Conservation (phyloP, 2,113 vertebrate species). For the Cisticola juncidis region DNA sequence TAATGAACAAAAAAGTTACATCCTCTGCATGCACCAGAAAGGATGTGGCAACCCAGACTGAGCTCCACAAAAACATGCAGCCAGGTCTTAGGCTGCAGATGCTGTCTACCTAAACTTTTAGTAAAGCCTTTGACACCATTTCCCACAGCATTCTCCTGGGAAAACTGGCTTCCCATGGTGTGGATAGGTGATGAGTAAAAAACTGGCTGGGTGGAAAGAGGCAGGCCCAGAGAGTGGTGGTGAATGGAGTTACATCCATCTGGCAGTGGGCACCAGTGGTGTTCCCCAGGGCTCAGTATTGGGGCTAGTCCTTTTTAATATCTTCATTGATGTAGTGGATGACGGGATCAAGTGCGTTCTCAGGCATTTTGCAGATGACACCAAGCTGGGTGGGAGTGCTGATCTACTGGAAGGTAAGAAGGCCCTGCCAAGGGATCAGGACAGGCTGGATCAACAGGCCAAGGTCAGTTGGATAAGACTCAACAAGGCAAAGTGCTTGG, state of each 20-base stretch:
- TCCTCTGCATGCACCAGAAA: not conserved
- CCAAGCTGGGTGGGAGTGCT: not conserved
- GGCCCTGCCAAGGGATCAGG: not conserved
- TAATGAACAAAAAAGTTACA: not conserved
- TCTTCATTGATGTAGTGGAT: accelerated
- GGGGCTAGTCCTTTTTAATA: not conserved
- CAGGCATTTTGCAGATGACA: not conserved
- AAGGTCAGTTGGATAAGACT: not conserved
- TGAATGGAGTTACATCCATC: not conserved
- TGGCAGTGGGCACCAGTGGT: not conserved
- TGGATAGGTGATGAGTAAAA: not conserved
- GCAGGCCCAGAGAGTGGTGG: not conserved
- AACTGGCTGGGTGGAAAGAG: not conserved
- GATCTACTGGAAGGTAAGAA: not conserved
- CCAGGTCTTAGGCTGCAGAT: not conserved
- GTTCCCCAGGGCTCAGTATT: not conserved
- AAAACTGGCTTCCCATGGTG: not conserved
- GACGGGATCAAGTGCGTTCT: not conserved
- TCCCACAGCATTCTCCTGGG: not conserved
- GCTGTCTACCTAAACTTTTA: not conserved
- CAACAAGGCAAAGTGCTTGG: not conserved
- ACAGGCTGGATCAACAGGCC: not conserved
- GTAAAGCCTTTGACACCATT: not conserved
- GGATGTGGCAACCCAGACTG: not conserved
- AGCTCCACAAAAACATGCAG: not conserved